A percentile compares a stretch with the other conserved stretches of the same genome.
Evolutionary conservation across 2,888 invertebrate species (phyloP).

Genomic region (Napeogenes inachia): DNA sequence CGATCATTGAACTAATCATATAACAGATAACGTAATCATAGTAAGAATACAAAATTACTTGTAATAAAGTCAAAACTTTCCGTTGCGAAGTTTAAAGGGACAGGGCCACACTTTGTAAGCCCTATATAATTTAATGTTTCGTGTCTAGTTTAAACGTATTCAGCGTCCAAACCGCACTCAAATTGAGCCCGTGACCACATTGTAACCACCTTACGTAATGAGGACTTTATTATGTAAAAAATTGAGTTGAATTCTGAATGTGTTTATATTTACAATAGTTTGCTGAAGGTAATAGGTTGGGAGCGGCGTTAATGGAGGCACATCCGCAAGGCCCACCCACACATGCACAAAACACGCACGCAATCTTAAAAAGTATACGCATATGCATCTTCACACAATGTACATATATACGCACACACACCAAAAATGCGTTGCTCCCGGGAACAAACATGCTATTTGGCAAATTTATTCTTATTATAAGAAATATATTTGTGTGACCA

Average conservation of each 20-base stretch:
- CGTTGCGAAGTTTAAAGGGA: neutral
- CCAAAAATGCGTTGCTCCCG: constrained; percentile 14
- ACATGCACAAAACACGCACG: neutral
- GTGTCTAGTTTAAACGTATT: constrained; percentile 34
- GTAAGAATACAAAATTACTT: too few species aligned
- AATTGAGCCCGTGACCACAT: constrained; percentile 23
- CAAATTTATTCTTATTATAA: constrained; percentile 35
- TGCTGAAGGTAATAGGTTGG: constrained; percentile 42
- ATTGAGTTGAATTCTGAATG: constrained; percentile 12
- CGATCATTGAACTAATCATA: too few species aligned
- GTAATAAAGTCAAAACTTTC: too few species aligned
- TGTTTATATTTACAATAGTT: constrained; percentile 26
- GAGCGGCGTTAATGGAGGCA: constrained; percentile 47
- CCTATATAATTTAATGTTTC: constrained; percentile 30
- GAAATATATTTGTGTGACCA: too few species aligned
- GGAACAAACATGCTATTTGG: constrained; percentile 28
- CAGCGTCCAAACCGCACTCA: constrained; percentile 33
- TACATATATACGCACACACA: neutral
- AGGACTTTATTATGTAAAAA: neutral
- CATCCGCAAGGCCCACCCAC: constrained; percentile 43
- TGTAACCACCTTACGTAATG: neutral
- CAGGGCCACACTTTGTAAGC: constrained; percentile 17
- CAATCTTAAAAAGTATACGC: neutral
- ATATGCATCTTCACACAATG: too few species aligned
- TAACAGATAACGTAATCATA: too few species aligned